Percentiles rank a stretch among this genome's conserved stretches.
These are phyloP conservation scores for Drosophila heteroneura DNA, from an alignment of 2,888 invertebrate genomes.

Conservation along the genomic window DNA sequence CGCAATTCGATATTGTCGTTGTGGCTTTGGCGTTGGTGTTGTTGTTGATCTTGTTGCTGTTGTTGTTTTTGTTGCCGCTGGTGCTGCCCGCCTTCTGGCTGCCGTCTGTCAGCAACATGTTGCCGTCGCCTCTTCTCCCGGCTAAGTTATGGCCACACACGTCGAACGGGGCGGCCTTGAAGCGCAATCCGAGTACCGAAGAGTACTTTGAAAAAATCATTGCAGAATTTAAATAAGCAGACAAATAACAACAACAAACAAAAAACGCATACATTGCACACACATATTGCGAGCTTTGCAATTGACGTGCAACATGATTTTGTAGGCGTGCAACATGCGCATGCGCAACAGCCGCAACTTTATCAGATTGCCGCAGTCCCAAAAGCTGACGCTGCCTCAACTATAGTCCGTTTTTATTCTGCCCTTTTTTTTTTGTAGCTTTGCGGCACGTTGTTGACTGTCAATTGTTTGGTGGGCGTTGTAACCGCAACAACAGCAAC, in stretches of 20 bases:
- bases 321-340: constrained; percentile 85
- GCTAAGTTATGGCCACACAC: constrained; percentile 76
- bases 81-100: constrained; percentile 74
- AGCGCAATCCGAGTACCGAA: constrained; percentile 51
- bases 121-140: constrained; percentile 29
- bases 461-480: constrained; percentile 80
- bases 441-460: constrained; percentile 77
- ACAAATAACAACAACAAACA: constrained; percentile 30
- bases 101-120: constrained; percentile 74
- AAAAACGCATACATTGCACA: constrained; percentile 45
- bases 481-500: constrained; percentile 44
- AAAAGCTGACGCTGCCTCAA: constrained; percentile 39
- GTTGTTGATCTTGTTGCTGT: constrained; percentile 21
- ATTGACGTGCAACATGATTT: constrained; percentile 85
- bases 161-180: constrained; percentile 73
- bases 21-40: constrained; percentile 58
- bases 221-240: constrained; percentile 82
- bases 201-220: constrained; percentile 77
- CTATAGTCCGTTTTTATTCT: constrained; percentile 26
- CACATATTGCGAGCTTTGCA: constrained; percentile 56
- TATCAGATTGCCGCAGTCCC: constrained; percentile 77
- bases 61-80: constrained; percentile 28
- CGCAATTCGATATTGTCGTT: constrained; percentile 74
- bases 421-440: constrained; percentile 30
- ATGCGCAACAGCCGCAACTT: constrained; percentile 81